Conservation (phyloP, 2,797 vertebrate genomes). For the Sebastes oblongus region DNA sequence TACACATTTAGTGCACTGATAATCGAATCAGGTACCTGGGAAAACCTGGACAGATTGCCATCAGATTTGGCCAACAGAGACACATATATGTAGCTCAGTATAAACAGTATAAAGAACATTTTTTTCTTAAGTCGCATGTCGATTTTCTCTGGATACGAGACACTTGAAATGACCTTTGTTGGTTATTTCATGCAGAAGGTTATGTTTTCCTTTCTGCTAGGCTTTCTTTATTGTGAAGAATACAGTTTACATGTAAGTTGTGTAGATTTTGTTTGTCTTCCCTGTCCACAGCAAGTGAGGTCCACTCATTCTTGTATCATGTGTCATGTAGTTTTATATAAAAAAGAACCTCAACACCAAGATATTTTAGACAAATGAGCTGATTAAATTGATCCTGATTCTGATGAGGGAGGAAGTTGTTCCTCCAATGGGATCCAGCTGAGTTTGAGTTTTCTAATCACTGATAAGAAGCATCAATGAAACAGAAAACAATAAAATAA, state of each 20-base stretch:
- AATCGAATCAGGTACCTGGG: not conserved
- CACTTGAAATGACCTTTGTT: not conserved
- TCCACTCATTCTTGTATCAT: not conserved
- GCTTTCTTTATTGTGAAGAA: not conserved
- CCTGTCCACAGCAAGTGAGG: not conserved
- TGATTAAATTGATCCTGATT: not conserved
- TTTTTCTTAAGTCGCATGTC: not conserved
- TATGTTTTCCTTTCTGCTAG: not conserved
- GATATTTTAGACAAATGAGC: not conserved
- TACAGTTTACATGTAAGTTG: not conserved
- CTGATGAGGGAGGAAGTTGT: not conserved
- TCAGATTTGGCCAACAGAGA: not conserved
- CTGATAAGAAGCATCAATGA: constrained; percentile 26
- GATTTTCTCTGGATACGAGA: not conserved
- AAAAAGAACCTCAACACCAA: not conserved
- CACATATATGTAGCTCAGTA: too few species aligned
- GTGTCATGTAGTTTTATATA: not conserved
- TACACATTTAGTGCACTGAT: too few species aligned
- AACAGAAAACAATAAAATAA: constrained; percentile 26
- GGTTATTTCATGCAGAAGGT: not conserved
- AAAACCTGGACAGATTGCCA: not conserved
- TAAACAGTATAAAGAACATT: too few species aligned
- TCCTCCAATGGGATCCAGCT: constrained; percentile 15
- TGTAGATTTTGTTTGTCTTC: not conserved
- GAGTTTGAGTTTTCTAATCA: constrained; percentile 26